A percentile compares a stretch with the other conserved stretches of the same genome.
Conservation (phyloP, 2,888 invertebrate species). For the Chrysolina oricalcia region DNA sequence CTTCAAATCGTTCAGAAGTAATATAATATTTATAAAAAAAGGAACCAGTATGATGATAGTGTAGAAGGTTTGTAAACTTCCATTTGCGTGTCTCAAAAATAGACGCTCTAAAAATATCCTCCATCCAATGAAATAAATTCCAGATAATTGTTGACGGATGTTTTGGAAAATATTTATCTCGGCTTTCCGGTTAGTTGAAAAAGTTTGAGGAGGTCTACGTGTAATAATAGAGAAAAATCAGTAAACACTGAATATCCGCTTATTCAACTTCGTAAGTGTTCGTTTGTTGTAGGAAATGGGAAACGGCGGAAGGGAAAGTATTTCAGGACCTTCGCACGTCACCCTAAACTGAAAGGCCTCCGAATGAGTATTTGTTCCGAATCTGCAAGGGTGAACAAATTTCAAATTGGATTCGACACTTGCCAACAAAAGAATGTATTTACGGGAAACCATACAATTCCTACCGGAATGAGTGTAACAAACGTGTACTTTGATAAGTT, state of each 20-base stretch:
- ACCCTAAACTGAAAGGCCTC: conserved; percentile 2
- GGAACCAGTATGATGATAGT: too few relatives aligned
- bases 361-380: conserved; percentile 21
- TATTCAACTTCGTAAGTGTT: neutral
- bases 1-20: too few relatives aligned
- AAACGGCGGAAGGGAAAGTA: neutral
- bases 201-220: neutral
- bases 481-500: neutral
- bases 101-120: too few relatives aligned
- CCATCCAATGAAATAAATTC: too few relatives aligned
- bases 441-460: neutral
- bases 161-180: too few relatives aligned
- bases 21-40: too few relatives aligned
- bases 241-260: conserved; percentile 6
- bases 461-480: neutral
- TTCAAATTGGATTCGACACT: conserved; percentile 19
- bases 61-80: too few relatives aligned
- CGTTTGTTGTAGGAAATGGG: neutral
- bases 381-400: conserved; percentile 14
- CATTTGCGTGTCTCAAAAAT: too few relatives aligned
- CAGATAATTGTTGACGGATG: too few relatives aligned
- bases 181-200: too few relatives aligned
- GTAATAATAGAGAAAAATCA: neutral
- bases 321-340: neutral
- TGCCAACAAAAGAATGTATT: conserved; percentile 5